A percentile compares a stretch with the other conserved stretches of the same genome.
phyloP scores from a whole-genome alignment of 2,113 vertebrate genomes.

The Caranx melampygus region DNA sequence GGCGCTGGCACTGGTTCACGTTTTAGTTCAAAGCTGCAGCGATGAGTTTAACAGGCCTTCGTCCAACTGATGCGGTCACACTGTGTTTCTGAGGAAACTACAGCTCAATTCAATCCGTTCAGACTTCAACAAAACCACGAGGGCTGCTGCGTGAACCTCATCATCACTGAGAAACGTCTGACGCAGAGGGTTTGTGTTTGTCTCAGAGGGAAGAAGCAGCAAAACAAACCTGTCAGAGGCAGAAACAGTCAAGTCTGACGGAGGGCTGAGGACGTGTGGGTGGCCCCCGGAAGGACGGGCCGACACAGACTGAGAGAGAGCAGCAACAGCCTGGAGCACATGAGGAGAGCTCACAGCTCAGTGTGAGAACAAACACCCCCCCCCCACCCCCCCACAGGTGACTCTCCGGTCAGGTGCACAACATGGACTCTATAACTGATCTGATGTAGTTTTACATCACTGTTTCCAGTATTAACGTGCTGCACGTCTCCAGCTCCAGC shows the following conservation, averaged over 20 bases:
- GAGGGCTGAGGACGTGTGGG: too few species aligned
- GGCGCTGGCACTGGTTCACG: not conserved
- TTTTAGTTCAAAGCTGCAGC: slow-evolving; percentile 12
- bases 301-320: slow-evolving; percentile 20
- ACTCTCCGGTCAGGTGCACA: not conserved
- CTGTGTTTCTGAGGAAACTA: slow-evolving; percentile 17
- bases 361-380: slow-evolving; percentile 2
- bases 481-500: too few species aligned
- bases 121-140: slow-evolving; percentile 10
- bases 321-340: slow-evolving; percentile 6
- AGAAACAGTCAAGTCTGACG: too few species aligned
- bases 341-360: slow-evolving; percentile 25
- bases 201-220: slow-evolving; percentile 8
- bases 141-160: slow-evolving; percentile 21
- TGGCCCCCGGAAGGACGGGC: slow-evolving; percentile 47
- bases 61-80: slow-evolving; percentile 7
- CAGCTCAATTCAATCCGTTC: slow-evolving; percentile 10
- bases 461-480: too few species aligned
- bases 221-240: slow-evolving; percentile 44
- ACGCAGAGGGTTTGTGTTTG: slow-evolving; percentile 5
- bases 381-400: slow-evolving; percentile 3
- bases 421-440: not conserved
- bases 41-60: slow-evolving; percentile 2
- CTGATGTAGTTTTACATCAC: not conserved
- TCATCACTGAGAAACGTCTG: not conserved